Conservation (phyloP, 2,888 invertebrate species). For the Campoplex nolae region DNA sequence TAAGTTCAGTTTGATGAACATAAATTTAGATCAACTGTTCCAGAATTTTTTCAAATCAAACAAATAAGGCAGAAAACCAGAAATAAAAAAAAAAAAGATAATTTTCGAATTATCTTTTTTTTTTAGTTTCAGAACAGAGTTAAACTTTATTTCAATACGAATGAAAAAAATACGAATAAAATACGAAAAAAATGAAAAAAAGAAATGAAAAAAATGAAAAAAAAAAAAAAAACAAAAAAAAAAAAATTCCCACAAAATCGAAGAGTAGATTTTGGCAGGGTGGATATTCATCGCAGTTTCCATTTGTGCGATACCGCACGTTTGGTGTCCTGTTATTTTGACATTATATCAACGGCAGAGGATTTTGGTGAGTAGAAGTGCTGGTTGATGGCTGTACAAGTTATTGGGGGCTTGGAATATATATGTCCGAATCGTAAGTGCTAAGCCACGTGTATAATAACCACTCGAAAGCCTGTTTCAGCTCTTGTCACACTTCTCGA, state of each 20-base stretch:
- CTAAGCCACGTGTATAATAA: constrained; percentile 73
- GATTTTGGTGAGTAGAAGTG: neutral
- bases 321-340: constrained; percentile 72
- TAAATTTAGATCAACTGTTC: too few species aligned
- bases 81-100: too few species aligned
- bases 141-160: too few species aligned
- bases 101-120: neutral
- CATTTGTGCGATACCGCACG: constrained; percentile 20
- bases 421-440: constrained; percentile 47
- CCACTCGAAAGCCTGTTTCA: constrained; percentile 73
- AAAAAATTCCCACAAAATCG: neutral
- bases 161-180: too few species aligned
- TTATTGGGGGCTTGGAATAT: constrained; percentile 68
- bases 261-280: neutral
- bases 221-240: neutral
- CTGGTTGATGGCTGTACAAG: constrained; percentile 55
- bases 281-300: constrained; percentile 7
- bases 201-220: too few species aligned
- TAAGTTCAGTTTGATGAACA: too few species aligned
- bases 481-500: constrained; percentile 67
- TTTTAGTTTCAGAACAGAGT: neutral
- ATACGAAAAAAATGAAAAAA: too few species aligned
- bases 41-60: too few species aligned
- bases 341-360: constrained; percentile 66
- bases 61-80: too few species aligned